Evolutionary conservation across 2,113 vertebrate genomes (phyloP), one percentile per base, ranked within the genome.

Genomic region (Australoheros scitulus): DNA sequence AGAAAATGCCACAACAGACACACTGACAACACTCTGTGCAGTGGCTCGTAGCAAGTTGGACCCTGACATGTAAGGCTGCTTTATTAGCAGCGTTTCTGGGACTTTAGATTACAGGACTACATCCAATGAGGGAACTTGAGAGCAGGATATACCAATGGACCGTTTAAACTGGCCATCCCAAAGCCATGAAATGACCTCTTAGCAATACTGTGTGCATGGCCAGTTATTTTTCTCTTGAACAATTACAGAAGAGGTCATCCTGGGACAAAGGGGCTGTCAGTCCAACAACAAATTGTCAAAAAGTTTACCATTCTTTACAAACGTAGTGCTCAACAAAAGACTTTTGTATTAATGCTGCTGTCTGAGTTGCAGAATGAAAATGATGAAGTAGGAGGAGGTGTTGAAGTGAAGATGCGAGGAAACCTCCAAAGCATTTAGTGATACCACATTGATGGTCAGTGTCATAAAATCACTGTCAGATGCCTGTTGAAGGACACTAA

Each of bases 171-270:
- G 89, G 87, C 87, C 88, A 22, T 60, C 83, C 80, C 8, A 55
- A 92, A 94, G 91, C 92, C 93, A 92, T 93, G 89, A 91, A 86
- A 88, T 81, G 80, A 87, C 88, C 83, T 89, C 82, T 79, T 81
- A 93, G 94, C 95, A 95, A 95, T 94, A 95, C 88, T 63, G 85
- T 89, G 86, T 89, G 85, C 91, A 90, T 88, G 88, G 91, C 87
- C 89, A 90, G 52, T 41, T 84, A 11, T 74, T 70, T 83, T 80
- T 87, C 50, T 82, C 77, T 52, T 57, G 60, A 80, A 87, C 74
- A 60, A 50, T 82, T 43, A 65, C 26, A 77, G 61, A 41, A 80
- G 82, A 65, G 77, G 81, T 79, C 32, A 29, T 85, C 65, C 70
- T n/a, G 80, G 86, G 83, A 87, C 72, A 72, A 79, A 61, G n/a